Base-by-base conservation (phyloP, 2,113 vertebrate genomes). In the Rana temporaria region DNA sequence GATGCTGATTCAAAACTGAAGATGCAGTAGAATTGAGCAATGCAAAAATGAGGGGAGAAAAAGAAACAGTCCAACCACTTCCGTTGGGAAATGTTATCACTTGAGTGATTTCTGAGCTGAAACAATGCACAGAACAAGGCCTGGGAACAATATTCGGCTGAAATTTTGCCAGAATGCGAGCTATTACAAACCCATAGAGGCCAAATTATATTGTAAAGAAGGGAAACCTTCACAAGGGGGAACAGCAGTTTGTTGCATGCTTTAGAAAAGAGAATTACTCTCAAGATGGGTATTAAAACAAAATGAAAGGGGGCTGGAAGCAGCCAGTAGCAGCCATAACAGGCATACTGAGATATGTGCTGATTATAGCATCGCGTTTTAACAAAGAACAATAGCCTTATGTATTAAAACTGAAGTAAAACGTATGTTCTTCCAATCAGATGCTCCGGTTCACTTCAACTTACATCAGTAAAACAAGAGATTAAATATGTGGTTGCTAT, bases 71-170 rank as follows among this genome's bases (percentile, higher is more conserved):
- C 11, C 7, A 60, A n/a, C 16, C 34, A 69, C 34, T 59, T 70
- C 78, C 78, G 16, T 55, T 60, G 67, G 56, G 56, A 80, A 71
- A 52, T 62, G 78, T 78, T 56, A 17, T 67, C 63, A 67, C 62
- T 67, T 57, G 38, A 70, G 66, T 42, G 67, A 56, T 62, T 70
- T 68, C 34, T 26, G 56, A 70, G 67, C 67, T 62, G 66, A 70
- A 70, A 80, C 53, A 68, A 70, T 34, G 53, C 26, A 63, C 24
- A 60, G 57, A 81, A 18, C 20, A 9, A 11, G 42, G 42, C 26
- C 68, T 73, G 69, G 79, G 79, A 73, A 72, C 69, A 81, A 81
- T 73, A 73, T 64, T 7, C n/a, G 34, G 38, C 20, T 81, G 79
- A 72, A 72, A 63, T 53, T 60, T 60, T 62, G 59, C 79, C 79